These are phyloP conservation scores for Donacobius atricapilla DNA, from an alignment of 2,113 vertebrate species.

Conservation along the genomic window DNA sequence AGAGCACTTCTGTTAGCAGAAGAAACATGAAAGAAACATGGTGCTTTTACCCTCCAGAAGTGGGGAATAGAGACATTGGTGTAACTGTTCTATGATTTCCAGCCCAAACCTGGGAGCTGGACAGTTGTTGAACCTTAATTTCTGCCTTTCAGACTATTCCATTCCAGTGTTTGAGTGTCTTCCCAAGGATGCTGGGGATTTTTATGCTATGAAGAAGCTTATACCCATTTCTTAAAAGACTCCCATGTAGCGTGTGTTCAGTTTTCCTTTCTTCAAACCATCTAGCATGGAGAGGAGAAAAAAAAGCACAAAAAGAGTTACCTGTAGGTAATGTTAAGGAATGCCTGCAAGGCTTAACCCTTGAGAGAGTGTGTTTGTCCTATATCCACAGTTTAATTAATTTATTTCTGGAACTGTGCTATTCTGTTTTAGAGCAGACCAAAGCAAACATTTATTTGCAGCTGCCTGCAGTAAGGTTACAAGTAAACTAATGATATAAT, in stretches of 20 bases:
- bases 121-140: rapidly evolving
- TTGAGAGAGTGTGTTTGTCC: not conserved
- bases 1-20: not conserved
- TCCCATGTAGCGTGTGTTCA: not conserved
- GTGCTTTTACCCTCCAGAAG: not conserved
- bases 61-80: not conserved
- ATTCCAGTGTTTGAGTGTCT: not conserved
- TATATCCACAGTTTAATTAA: not conserved
- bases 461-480: not conserved
- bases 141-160: not conserved
- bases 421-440: not conserved
- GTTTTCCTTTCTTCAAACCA: not conserved
- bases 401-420: not conserved
- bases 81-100: not conserved
- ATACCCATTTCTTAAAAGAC: not conserved
- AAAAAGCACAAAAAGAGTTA: not conserved
- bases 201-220: not conserved
- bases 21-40: not conserved
- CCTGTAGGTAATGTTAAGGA: not conserved
- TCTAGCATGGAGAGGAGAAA: not conserved
- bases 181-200: not conserved
- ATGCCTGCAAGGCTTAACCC: not conserved
- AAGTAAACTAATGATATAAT: slow-evolving; percentile 18
- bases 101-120: not conserved
- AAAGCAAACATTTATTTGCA: not conserved